Percentiles rank a stretch among this genome's conserved stretches.
phyloP scores from a whole-genome alignment of 2,888 invertebrate genomes.

The Epinotia bilunana region DNA sequence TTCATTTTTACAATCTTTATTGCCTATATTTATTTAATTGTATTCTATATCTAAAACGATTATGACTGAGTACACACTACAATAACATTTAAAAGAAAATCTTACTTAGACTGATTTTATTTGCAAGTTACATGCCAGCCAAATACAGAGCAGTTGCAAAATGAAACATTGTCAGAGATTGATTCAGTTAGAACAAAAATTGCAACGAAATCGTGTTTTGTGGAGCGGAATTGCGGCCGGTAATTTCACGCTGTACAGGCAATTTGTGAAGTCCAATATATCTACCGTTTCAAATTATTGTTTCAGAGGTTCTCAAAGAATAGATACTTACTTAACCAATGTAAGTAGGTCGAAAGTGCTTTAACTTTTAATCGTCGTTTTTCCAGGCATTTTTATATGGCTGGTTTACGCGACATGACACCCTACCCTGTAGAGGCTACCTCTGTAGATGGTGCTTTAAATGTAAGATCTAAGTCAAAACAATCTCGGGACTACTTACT shows the following conservation, averaged over 20 bases:
- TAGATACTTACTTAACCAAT: not conserved
- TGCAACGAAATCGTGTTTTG: conserved; percentile 10
- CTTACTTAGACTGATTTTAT: not conserved
- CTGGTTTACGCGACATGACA: no score
- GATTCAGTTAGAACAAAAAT: conserved; percentile 4
- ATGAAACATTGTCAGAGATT: conserved; percentile 4
- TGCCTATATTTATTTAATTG: no score
- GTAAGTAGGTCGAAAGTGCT: not conserved
- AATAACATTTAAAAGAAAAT: not conserved
- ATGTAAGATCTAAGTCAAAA: no score
- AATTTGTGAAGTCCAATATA: conserved; percentile 6
- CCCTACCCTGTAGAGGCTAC: no score
- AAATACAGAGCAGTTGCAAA: not conserved
- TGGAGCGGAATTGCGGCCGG: not conserved
- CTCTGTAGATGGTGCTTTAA: no score
- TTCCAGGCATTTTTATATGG: not conserved
- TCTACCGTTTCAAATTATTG: not conserved
- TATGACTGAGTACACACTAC: no score
- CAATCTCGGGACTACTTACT: not conserved
- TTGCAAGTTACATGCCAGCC: not conserved
- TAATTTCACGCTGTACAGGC: conserved; percentile 34
- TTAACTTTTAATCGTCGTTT: not conserved
- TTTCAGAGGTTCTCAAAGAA: not conserved
- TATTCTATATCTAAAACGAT: no score
- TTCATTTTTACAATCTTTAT: not conserved